Percentiles rank a stretch among this genome's conserved stretches.
Evolutionary conservation across 2,113 vertebrate genomes (phyloP).

Genomic region (Rhagologus leucostigma): DNA sequence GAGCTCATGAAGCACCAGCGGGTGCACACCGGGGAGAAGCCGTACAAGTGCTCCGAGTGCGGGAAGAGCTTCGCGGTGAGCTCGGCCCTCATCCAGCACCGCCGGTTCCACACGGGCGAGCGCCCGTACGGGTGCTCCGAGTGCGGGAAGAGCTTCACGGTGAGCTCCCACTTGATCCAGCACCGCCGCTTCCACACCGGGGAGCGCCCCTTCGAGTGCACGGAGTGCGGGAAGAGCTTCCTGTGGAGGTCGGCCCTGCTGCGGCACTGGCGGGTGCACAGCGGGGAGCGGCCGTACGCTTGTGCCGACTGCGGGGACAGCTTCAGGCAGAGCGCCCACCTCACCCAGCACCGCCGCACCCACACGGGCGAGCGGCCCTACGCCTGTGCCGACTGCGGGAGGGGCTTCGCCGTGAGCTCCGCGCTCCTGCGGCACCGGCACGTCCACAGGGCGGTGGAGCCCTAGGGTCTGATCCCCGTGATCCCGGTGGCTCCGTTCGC

Average conservation of each 20-base stretch:
- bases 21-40: slow-evolving; percentile 67
- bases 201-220: slow-evolving; percentile 29
- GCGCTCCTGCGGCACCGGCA: slow-evolving; percentile 27
- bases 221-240: slow-evolving; percentile 28
- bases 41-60: slow-evolving; percentile 55
- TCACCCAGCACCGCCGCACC: slow-evolving; percentile 35
- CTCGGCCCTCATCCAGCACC: slow-evolving; percentile 69
- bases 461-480: background rate
- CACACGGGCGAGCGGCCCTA: slow-evolving; percentile 50
- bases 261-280: slow-evolving; percentile 32
- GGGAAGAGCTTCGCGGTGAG: slow-evolving; percentile 67
- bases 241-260: slow-evolving; percentile 30
- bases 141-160: slow-evolving; percentile 70
- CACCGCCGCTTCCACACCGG: slow-evolving; percentile 63
- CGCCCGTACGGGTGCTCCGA: slow-evolving; percentile 60
- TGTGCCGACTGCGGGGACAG: slow-evolving; percentile 17
- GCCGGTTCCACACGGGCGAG: slow-evolving; percentile 60
- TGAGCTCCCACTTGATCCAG: slow-evolving; percentile 70
- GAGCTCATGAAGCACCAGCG: slow-evolving; percentile 70
- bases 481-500: rapidly evolving
- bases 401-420: slow-evolving; percentile 26
- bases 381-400: background rate
- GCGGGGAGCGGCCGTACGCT: slow-evolving; percentile 10
- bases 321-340: slow-evolving; percentile 49
- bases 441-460: background rate